These are phyloP conservation scores for Heliocidaris erythrogramma DNA, from an alignment of 35 echinoderm and acorn worm species.

Conservation along the genomic window DNA sequence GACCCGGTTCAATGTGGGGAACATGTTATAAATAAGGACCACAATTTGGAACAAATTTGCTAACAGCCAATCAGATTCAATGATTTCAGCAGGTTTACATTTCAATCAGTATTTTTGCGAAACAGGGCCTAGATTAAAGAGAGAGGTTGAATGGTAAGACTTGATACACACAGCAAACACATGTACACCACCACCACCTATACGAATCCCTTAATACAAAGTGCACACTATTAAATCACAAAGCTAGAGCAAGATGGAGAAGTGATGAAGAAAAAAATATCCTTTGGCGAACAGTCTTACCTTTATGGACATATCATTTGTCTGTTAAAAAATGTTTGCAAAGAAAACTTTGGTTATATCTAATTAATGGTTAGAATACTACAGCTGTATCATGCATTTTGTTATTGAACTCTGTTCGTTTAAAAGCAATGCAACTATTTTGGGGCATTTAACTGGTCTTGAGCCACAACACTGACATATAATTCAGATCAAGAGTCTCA, in stretches of 20 bases:
- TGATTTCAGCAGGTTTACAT: too few species aligned
- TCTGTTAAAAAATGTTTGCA: conserved; percentile 34
- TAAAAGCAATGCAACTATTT: not conserved
- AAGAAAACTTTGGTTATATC: conserved; percentile 26
- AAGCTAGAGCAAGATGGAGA: not conserved
- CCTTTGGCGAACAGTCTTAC: not conserved
- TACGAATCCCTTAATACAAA: not conserved
- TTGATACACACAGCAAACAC: not conserved
- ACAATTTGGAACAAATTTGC: too few species aligned
- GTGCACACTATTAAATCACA: not conserved
- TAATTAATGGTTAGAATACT: not conserved
- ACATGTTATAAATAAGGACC: too few species aligned
- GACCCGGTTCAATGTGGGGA: too few species aligned
- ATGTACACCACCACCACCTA: not conserved
- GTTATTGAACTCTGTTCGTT: not conserved
- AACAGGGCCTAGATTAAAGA: too few species aligned
- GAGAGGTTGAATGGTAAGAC: not conserved
- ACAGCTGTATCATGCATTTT: not conserved
- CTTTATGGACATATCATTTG: conserved; percentile 41
- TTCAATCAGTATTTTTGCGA: too few species aligned
- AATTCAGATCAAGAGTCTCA: too few species aligned
- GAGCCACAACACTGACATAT: too few species aligned
- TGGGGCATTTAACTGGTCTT: too few species aligned
- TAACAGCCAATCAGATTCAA: too few species aligned
- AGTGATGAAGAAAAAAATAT: not conserved